Base-by-base conservation (phyloP, 2,797 vertebrate genomes). In the Syngnathus rostellatus region DNA sequence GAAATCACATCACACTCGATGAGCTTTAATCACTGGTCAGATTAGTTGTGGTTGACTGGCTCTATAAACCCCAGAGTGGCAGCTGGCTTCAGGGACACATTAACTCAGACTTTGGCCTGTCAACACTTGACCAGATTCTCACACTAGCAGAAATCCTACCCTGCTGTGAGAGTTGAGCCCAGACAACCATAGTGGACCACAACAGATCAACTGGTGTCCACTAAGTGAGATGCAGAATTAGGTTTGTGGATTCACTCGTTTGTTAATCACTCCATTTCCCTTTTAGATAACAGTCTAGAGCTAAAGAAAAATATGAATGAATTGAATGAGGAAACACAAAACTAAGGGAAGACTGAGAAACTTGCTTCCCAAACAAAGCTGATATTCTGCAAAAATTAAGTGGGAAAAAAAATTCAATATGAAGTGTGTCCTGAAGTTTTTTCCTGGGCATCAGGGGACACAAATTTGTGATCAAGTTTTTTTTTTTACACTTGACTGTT, bases 51-150 rank as follows among this genome's bases (percentile, higher is more conserved):
- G 80, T 77, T 86, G 84, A 84, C 75, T 78, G 83, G 68, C 67
- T 86, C 76, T 71, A 80, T 85, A 84, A 78, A 75, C 81, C 68
- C 72, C 68, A 74, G 79, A 83, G 82, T 82, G 82, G 81, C 87
- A 87, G 83, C 83, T 88, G 82, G 85, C 80, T 85, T 84, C 83
- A 83, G 79, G 74, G 83, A 85, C 80, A 87, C 82, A 88, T 89
- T 84, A 83, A 75, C 86, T 83, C 77, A 79, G 73, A 80, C 77
- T 83, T 77, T 65, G 65, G 77, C 75, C 82, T 85, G 83, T 85
- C 85, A 85, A 83, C 84, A 83, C 85, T 71, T 39, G 66, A 78
- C 68, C 72, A 80, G 77, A 81, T 76, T 83, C 85, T 86, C 81
- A 81, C 70, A 80, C 77, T 16, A 62, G 71, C 73, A 78, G 81